A percentile compares a stretch with the other conserved stretches of the same genome.
phyloP scores from a whole-genome alignment of 2,888 invertebrate genomes.

The Achlya flavicornis region DNA sequence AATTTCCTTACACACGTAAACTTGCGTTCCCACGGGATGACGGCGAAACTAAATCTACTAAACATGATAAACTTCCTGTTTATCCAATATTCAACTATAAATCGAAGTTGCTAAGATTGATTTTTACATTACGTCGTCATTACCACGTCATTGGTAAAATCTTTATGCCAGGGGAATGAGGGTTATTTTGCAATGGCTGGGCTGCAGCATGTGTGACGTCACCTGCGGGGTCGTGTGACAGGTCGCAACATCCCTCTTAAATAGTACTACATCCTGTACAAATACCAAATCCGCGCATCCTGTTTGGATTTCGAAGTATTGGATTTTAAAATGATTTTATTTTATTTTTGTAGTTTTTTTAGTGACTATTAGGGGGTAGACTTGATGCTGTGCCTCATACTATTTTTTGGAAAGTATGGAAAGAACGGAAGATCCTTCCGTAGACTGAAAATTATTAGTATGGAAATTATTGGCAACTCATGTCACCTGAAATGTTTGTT shows the following conservation, averaged over 20 bases:
- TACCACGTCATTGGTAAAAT: background rate
- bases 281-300: slow-evolving; percentile 69
- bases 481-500: too few species aligned
- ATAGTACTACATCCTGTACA: slow-evolving; percentile 66
- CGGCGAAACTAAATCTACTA: slow-evolving; percentile 13
- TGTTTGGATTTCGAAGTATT: slow-evolving; percentile 38
- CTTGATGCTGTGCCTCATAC: slow-evolving; percentile 12
- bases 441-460: too few species aligned
- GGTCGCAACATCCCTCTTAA: slow-evolving; percentile 79
- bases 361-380: background rate
- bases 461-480: too few species aligned
- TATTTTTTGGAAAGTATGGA: too few species aligned
- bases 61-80: background rate
- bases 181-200: slow-evolving; percentile 1
- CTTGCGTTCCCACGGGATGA: slow-evolving; percentile 71
- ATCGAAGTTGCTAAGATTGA: background rate
- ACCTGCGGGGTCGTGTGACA: slow-evolving; percentile 80
- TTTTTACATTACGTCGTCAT: slow-evolving; percentile 14
- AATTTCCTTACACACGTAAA: slow-evolving; percentile 75
- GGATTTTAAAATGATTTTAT: slow-evolving; percentile 31
- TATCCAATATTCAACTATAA: slow-evolving; percentile 27
- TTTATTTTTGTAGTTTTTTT: slow-evolving; percentile 21
- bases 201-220: slow-evolving; percentile 54
- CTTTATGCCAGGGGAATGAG: background rate
- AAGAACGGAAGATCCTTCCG: too few species aligned